Conservation (phyloP, 2,797 vertebrate genomes). For the Agapornis canus region DNA sequence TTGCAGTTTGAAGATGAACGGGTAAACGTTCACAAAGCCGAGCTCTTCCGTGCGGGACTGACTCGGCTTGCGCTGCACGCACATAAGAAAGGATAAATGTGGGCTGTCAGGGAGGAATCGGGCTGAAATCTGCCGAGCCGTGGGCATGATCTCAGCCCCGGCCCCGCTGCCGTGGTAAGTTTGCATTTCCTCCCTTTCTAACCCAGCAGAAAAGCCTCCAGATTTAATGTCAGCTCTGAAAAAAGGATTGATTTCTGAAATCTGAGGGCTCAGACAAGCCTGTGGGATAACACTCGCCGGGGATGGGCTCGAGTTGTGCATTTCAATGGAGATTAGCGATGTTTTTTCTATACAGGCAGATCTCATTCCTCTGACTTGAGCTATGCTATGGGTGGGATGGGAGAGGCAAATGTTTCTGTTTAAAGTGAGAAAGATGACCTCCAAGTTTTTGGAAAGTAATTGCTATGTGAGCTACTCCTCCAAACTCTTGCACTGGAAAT, state of each 20-base stretch:
- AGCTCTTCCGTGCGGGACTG: not conserved
- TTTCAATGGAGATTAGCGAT: not conserved
- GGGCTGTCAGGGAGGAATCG: conserved; percentile 58
- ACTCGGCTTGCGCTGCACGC: not conserved
- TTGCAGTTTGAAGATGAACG: conserved; percentile 51
- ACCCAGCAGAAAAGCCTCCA: not conserved
- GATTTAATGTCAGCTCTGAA: not conserved
- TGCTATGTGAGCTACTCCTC: not conserved
- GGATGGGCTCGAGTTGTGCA: not conserved
- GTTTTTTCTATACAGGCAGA: not conserved
- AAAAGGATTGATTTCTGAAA: not conserved
- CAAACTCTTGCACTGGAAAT: not conserved
- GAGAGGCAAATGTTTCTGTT: not conserved
- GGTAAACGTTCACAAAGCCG: not conserved
- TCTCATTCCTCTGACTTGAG: conserved; percentile 13
- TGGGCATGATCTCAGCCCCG: not conserved
- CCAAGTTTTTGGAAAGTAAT: not conserved
- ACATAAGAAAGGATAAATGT: conserved; percentile 25
- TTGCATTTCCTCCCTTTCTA: not conserved
- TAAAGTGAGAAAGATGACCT: not conserved
- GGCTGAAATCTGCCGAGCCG: conserved; percentile 2
- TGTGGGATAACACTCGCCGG: not conserved
- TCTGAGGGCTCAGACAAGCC: not conserved
- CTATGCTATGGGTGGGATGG: not conserved
- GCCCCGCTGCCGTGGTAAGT: conserved; percentile 60